Evolutionary conservation across 2,888 invertebrate species (phyloP).

Genomic region (Lasioglossum lativentre): DNA sequence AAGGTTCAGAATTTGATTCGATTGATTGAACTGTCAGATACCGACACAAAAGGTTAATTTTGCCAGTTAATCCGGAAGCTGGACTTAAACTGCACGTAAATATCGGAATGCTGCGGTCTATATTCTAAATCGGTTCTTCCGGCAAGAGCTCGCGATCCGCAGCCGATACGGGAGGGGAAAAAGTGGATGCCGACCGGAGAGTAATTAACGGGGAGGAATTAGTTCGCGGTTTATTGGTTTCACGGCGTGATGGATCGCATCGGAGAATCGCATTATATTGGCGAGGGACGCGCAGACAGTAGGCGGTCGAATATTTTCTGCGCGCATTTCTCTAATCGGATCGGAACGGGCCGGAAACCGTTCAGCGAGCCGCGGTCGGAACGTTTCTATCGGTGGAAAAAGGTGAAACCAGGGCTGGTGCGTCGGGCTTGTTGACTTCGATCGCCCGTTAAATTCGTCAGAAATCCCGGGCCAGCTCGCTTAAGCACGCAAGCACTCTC

Average conservation of each 20-base stretch:
- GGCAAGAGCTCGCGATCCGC: not conserved
- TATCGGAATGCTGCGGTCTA: not conserved
- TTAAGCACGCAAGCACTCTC: not conserved
- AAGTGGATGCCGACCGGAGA: constrained; percentile 11
- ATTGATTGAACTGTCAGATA: too few species aligned
- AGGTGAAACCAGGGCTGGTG: not conserved
- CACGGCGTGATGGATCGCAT: constrained; percentile 42
- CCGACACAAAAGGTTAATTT: not conserved
- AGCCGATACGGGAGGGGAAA: not conserved
- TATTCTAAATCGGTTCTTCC: not conserved
- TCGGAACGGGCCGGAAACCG: constrained; percentile 31
- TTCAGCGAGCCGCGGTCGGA: constrained; percentile 25
- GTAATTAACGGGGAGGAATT: constrained; percentile 55
- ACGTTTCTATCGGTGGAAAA: not conserved
- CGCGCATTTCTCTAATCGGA: constrained; percentile 41
- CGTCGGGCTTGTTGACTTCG: constrained; percentile 17
- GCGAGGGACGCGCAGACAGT: constrained; percentile 17
- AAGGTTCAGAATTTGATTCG: too few species aligned
- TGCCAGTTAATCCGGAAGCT: not conserved
- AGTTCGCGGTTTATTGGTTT: constrained; percentile 57
- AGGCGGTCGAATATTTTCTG: constrained; percentile 41
- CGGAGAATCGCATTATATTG: constrained; percentile 47
- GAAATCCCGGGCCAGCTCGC: constrained; percentile 20
- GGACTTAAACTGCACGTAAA: not conserved
- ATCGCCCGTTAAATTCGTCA: constrained; percentile 22